Percentiles rank a stretch among this genome's conserved stretches.
These are phyloP conservation scores for Brachyopa scutellaris DNA, from an alignment of 2,888 invertebrate species.

Conservation along the genomic window DNA sequence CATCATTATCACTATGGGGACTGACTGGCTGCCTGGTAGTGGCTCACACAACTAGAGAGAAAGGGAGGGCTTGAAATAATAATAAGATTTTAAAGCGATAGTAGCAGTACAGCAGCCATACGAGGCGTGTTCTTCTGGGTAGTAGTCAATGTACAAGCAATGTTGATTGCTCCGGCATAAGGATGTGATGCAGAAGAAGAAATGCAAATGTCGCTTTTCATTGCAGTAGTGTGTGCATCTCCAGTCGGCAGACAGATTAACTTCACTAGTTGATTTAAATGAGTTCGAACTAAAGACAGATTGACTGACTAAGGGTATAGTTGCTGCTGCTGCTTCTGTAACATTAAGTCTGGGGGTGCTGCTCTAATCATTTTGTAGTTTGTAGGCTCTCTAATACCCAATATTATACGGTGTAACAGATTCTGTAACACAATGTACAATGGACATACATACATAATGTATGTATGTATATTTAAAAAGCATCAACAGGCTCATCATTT, in stretches of 20 bases:
- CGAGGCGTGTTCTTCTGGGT: conserved; percentile 43
- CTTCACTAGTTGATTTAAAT: conserved; percentile 41
- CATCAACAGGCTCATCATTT: too few relatives aligned
- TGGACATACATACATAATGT: too few relatives aligned
- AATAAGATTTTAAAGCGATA: conserved; percentile 52
- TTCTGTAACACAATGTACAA: too few relatives aligned
- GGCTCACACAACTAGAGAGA: not conserved
- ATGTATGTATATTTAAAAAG: too few relatives aligned
- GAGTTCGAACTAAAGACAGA: conserved; percentile 53
- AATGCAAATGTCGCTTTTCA: conserved; percentile 14
- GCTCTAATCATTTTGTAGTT: conserved; percentile 45
- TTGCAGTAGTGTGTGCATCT: not conserved
- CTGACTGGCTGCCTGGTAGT: not conserved
- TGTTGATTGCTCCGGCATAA: conserved; percentile 29
- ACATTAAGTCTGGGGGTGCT: conserved; percentile 36
- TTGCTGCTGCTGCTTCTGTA: conserved; percentile 16
- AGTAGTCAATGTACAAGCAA: conserved; percentile 58
- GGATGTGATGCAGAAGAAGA: conserved; percentile 23
- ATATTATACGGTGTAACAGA: too few relatives aligned
- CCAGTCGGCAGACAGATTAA: conserved; percentile 30
- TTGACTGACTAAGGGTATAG: conserved; percentile 52
- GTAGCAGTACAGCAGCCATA: conserved; percentile 33
- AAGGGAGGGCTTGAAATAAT: conserved; percentile 21
- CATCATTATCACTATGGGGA: conserved; percentile 27
- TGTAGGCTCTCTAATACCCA: too few relatives aligned